Evolutionary conservation across 2,888 invertebrate species (phyloP), one percentile per base, ranked within the genome.

Genomic region (Drosophila anomalipes): DNA sequence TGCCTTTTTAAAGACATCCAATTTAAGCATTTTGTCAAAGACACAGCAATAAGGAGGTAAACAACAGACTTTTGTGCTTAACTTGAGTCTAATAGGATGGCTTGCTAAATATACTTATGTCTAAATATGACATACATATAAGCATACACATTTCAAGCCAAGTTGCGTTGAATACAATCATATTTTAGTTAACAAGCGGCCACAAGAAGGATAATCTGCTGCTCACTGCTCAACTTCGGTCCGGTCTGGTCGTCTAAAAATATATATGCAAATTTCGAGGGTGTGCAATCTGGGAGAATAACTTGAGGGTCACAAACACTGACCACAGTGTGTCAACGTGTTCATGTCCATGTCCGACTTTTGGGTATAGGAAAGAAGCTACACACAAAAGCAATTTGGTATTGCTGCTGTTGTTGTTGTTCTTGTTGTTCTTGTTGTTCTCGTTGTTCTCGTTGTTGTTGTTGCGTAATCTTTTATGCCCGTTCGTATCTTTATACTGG

Each of bases 101-200:
- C 47, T 47, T 26, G 47, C 26, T 9, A 47, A 26, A 61, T 19
- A 51, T 51, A 51, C 51, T 51, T 47, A 47, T 19, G 51, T 30
- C 51, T 30, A 51, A 28, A 30, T 47, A 26, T 47, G 28, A 30
- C 51, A 51, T 19, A 51, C 51, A 51, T 30, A 51, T 69, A 14
- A 71, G 49, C 37, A 75, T 65, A 75, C 60, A 81, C 60, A 81
- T 72, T 83, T 71, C 71, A 66, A 72, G 63, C 68, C 71, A 78
- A 59, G 68, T 72, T 78, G 78, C 72, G 75, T 78, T 70, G 78
- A 81, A 63, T 70, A 75, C 78, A 72, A 83, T 82, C 70, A 81
- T 81, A 82, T 63, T 81, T 82, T 78, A 72, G 78, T 72, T 70
- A 78, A 72, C 81, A 78, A 72, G 58, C 53, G 49, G 47, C 60